Conservation (phyloP, 2,888 invertebrate genomes). For the Phyllotreta cruciferae region DNA sequence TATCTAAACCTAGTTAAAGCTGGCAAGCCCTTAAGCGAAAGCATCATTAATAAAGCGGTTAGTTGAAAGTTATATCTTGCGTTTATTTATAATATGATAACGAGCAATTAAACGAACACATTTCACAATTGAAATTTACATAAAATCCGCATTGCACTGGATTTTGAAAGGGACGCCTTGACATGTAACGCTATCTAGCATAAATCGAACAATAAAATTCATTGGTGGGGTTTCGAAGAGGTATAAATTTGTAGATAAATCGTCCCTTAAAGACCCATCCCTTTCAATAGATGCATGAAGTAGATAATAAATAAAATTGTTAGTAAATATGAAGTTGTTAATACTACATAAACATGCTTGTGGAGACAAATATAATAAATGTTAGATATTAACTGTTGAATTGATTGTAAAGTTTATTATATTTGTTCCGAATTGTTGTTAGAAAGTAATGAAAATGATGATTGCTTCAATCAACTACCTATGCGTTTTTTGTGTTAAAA, state of each 20-base stretch:
- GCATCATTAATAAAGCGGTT: conserved; percentile 15
- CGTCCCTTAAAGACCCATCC: no score
- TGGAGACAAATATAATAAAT: conserved; percentile 12
- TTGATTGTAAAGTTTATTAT: neutral
- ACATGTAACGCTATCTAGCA: conserved; percentile 16
- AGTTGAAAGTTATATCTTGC: conserved; percentile 14
- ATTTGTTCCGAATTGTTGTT: conserved; percentile 9
- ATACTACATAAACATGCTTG: neutral
- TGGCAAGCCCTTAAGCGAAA: conserved; percentile 2
- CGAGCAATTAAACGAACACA: conserved; percentile 7
- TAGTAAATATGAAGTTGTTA: no score
- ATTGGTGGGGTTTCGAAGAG: no score
- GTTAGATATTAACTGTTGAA: neutral
- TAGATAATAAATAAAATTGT: no score
- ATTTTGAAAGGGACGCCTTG: conserved; percentile 20
- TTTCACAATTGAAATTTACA: conserved; percentile 21
- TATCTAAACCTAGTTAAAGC: no score
- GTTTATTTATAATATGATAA: conserved; percentile 8
- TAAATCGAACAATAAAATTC: conserved; percentile 2
- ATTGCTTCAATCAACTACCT: conserved; percentile 8
- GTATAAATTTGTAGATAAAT: no score
- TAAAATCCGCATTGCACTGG: conserved; percentile 11
- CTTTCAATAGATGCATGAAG: no score
- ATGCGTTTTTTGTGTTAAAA: conserved; percentile 1
- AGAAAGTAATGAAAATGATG: conserved; percentile 7